These are phyloP conservation scores for Tragopan temminckii DNA, from an alignment of 2,797 vertebrate genomes.

Conservation along the genomic window DNA sequence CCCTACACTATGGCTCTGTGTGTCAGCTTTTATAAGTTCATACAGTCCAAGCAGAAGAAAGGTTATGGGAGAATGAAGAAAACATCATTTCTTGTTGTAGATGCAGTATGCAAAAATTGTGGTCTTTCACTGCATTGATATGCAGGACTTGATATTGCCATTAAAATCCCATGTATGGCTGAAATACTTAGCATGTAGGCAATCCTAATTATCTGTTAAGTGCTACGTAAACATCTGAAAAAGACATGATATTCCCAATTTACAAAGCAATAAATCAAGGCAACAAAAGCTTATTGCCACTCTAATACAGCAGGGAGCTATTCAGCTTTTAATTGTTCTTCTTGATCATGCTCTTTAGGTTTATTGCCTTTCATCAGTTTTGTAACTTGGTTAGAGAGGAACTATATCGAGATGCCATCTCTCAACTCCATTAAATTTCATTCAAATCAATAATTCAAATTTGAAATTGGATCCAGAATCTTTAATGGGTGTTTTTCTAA, in stretches of 20 bases:
- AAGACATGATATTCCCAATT: slow-evolving; percentile 44
- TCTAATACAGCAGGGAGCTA: slow-evolving; percentile 3
- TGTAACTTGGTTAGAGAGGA: not conserved
- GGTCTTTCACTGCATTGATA: not conserved
- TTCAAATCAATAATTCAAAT: not conserved
- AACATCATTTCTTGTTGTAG: not conserved
- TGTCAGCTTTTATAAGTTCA: not conserved
- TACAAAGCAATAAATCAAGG: slow-evolving; percentile 64
- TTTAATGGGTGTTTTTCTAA: not conserved
- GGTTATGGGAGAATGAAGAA: not conserved
- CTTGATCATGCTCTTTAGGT: not conserved
- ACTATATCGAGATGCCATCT: not conserved
- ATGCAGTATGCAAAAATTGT: not conserved
- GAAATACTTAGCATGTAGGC: slow-evolving; percentile 35
- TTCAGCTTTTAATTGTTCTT: slow-evolving; percentile 42
- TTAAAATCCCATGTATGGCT: not conserved
- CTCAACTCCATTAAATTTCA: not conserved
- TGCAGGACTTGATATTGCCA: not conserved
- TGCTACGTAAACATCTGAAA: slow-evolving; percentile 40
- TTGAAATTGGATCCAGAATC: not conserved
- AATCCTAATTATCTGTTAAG: slow-evolving; percentile 48
- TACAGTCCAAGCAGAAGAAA: not conserved
- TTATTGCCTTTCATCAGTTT: slow-evolving; percentile 37
- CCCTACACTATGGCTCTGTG: not conserved
- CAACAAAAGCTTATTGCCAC: slow-evolving; percentile 43